A percentile compares a stretch with the other conserved stretches of the same genome.
These are phyloP conservation scores for Stomatorhinus walkeri DNA, from an alignment of 2,797 vertebrate genomes.

Conservation along the genomic window DNA sequence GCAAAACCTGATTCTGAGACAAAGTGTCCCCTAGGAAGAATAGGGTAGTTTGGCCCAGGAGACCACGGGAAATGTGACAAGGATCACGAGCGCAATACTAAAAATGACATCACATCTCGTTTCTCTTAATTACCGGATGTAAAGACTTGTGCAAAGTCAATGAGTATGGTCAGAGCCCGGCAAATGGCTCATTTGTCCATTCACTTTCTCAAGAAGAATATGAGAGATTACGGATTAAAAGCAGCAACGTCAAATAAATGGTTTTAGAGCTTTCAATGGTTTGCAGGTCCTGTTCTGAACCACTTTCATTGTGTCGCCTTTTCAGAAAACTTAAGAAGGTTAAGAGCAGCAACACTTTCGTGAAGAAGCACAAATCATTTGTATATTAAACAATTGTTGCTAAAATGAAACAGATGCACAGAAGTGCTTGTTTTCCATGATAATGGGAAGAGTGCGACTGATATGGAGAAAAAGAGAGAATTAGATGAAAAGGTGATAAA, in stretches of 20 bases:
- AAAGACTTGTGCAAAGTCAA: conserved; percentile 28
- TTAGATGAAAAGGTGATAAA: conserved; percentile 47
- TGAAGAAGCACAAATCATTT: background rate
- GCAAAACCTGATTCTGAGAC: conserved; percentile 48
- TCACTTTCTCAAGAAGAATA: background rate
- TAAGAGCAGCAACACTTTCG: background rate
- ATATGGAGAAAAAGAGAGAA: conserved; percentile 47
- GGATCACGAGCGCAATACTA: conserved; percentile 36
- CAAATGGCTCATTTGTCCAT: background rate
- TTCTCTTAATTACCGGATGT: conserved; percentile 38
- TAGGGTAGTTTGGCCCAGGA: conserved; percentile 33
- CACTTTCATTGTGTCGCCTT: background rate
- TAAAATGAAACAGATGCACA: background rate
- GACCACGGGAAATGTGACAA: conserved; percentile 37
- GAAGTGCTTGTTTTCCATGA: conserved; percentile 37
- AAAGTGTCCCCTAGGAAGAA: conserved; percentile 38
- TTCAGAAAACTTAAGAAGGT: background rate
- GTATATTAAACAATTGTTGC: background rate
- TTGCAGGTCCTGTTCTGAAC: background rate
- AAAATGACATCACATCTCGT: conserved; percentile 31
- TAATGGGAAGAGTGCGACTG: conserved; percentile 45
- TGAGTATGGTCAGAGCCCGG: conserved; percentile 16
- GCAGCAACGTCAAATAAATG: background rate
- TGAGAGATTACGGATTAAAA: background rate
- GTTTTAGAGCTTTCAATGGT: background rate